These are phyloP conservation scores for Mamestra configurata DNA, from an alignment of 1,140 invertebrate genomes.

Conservation along the genomic window DNA sequence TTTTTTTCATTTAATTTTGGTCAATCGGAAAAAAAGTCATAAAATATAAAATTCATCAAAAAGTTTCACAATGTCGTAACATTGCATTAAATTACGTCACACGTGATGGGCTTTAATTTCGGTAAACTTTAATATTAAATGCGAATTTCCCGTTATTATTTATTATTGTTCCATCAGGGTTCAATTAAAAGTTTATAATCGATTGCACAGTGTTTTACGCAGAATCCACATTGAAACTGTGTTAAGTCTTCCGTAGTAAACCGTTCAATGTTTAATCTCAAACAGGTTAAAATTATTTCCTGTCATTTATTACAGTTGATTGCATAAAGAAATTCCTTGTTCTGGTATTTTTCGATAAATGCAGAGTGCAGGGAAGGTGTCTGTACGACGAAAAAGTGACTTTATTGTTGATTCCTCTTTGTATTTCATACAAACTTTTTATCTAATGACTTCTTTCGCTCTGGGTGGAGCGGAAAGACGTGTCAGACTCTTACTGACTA, in stretches of 20 bases:
- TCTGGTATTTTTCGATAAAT: not conserved
- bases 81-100: not conserved
- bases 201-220: constrained; percentile 21
- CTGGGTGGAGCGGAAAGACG: no score
- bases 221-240: not conserved
- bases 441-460: no score
- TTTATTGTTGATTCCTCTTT: no score
- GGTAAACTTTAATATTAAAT: not conserved
- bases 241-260: not conserved
- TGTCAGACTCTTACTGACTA: no score
- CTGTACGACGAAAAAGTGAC: no score
- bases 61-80: not conserved
- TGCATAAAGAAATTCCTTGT: no score
- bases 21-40: no score
- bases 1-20: no score
- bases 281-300: not conserved
- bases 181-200: constrained; percentile 39
- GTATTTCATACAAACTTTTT: no score
- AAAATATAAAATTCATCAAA: not conserved
- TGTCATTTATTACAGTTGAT: not conserved
- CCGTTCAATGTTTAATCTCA: not conserved
- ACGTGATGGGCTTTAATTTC: not conserved
- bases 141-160: not conserved
- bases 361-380: no score
- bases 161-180: not conserved